Conservation (phyloP, 2,113 vertebrate genomes). For the Lepus timidus region DNA sequence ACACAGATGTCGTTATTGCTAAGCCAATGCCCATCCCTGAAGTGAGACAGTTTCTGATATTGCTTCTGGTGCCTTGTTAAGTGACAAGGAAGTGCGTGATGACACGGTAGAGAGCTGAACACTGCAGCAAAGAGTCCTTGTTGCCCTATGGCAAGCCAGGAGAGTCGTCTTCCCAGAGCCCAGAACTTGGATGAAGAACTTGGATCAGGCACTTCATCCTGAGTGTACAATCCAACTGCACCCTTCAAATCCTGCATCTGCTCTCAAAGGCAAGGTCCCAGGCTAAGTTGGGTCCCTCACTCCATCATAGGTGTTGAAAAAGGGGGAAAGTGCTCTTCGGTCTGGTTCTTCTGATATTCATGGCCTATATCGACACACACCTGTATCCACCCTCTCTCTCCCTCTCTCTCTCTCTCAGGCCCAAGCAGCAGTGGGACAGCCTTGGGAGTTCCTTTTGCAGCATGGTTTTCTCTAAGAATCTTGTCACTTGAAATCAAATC, state of each 20-base stretch:
- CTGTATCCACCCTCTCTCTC: neutral
- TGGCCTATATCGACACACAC: neutral
- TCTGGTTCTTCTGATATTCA: neutral
- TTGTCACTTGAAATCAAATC: conserved; percentile 10
- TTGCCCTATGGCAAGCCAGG: neutral
- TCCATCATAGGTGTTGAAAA: neutral
- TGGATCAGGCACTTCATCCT: neutral
- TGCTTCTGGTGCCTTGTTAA: neutral
- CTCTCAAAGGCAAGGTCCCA: neutral
- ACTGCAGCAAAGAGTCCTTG: neutral
- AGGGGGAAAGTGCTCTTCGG: neutral
- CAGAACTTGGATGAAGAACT: neutral
- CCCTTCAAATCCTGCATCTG: neutral
- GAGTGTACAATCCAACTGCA: too few species aligned
- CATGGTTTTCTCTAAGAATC: neutral
- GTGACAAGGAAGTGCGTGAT: neutral
- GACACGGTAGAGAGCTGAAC: neutral
- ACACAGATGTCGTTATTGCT: too few species aligned
- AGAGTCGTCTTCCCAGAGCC: neutral
- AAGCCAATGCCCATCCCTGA: neutral
- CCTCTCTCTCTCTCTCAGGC: neutral
- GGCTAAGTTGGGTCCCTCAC: neutral
- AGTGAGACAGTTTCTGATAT: neutral
- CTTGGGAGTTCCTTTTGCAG: conserved; percentile 10
- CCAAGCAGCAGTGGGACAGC: neutral